Evolutionary conservation across 2,888 invertebrate species (phyloP), one percentile per base, ranked within the genome.

Genomic region (Drosophila infuscata): DNA sequence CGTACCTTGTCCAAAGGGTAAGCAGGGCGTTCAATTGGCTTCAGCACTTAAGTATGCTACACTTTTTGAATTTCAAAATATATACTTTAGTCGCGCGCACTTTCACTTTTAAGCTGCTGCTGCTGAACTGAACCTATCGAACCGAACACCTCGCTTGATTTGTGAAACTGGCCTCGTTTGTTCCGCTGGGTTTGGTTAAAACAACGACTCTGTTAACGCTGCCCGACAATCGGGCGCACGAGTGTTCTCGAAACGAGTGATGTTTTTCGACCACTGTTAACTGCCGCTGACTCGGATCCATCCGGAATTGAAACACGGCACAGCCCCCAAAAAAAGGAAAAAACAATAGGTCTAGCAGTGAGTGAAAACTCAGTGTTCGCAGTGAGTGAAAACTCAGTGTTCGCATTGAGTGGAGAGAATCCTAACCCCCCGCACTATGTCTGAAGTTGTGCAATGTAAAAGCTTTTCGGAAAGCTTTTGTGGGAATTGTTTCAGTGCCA

Each of bases 131-230:
- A 90, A 90, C 90, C 88, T 89, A 84, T 90, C 89, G 83, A 89
- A 89, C 89, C 90, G 87, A 87, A 84, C 89, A 81, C 89, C 74
- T 81, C 82, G 90, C 89, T 84, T 83, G 90, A 88, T 89, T 89
- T 88, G 90, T 84, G 84, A 83, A 89, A 89, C 88, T 90, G 87
- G 83, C 90, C 89, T 88, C 89, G 89, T 83, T 84, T 83, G 81
- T 66, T 49, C 57, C 62, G 73, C 67, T 80, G 76, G 71, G 12
- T 74, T 87, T 80, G 78, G 76, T 84, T 87, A 82, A 87, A 84
- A 84, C 29, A 74, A 52, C 79, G 52, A 58, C 60, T 65, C 82
- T 70, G 73, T 70, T 64, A 63, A 60, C 70, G 43, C 65, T 64
- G 67, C 74, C 71, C 64, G 66, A 59, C 64, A 62, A 35, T 75